Evolutionary conservation across 1,140 invertebrate species (phyloP).

Genomic region (Hylaeus anthracinus): DNA sequence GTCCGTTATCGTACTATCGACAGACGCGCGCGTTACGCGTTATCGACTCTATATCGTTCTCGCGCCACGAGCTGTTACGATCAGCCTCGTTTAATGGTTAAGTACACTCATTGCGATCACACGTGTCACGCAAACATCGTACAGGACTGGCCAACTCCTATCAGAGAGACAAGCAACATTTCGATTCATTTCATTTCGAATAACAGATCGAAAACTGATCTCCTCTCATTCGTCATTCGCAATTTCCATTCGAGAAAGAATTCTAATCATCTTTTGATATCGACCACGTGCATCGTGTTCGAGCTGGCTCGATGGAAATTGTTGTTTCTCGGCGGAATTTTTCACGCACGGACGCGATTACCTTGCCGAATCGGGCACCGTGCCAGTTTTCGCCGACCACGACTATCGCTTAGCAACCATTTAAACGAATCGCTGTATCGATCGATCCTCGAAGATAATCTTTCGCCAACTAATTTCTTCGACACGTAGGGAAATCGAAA

Average conservation of each 20-base stretch:
- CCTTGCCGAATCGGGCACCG: not conserved
- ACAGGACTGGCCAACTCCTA: not conserved
- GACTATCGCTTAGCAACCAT: not conserved
- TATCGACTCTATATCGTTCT: conserved; percentile 40
- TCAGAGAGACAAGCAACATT: too few relatives aligned
- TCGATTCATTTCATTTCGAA: too few relatives aligned
- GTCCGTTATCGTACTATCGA: conserved; percentile 45
- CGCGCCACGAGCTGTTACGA: conserved; percentile 20
- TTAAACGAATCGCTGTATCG: not conserved
- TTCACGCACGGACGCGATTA: conserved; percentile 6
- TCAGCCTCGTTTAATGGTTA: conserved; percentile 43
- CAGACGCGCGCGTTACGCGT: conserved; percentile 17
- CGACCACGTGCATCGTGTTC: too few relatives aligned
- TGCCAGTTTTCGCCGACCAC: conserved; percentile 14
- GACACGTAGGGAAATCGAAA: not conserved
- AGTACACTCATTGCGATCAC: conserved; percentile 34
- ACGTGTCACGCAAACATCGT: conserved; percentile 18
- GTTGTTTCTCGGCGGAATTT: not conserved
- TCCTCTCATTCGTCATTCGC: too few relatives aligned
- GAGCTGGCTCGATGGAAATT: not conserved
- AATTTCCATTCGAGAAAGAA: too few relatives aligned
- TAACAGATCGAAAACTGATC: too few relatives aligned
- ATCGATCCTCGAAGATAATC: not conserved
- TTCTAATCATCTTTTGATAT: too few relatives aligned
- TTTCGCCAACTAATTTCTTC: not conserved